Base-by-base conservation (phyloP, 2,888 invertebrate species). In the Erynnis tages region DNA sequence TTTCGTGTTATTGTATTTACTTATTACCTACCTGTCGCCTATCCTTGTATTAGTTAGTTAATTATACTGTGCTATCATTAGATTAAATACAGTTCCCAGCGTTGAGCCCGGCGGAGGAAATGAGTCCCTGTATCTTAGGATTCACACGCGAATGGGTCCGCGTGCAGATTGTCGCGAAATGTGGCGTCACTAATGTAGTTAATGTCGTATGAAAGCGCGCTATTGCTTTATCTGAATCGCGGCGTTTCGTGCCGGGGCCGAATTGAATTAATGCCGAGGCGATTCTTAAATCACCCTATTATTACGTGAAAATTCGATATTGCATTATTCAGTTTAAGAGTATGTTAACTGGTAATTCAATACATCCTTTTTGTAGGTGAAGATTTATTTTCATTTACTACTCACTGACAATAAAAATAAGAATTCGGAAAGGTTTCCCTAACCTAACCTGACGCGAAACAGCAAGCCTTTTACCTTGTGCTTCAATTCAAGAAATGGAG, bases 81-180 rank as follows among this genome's bases (percentile, higher is more conserved):
- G n/a, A 19, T 41, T 35, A 50, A 32, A 41, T 11, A 16, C 14
- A 21, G 17, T 32, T 14, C 13, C 43, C 27, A 21, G 41, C 34
- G 25, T 41, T 49, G 56, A 54, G 55, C 55, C 47, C 47, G 68
- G 65, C 55, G 62, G 69, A 78, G 86, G 87, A 87, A 87, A 88
- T 87, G 85, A 86, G 82, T 76, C 77, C 64, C 85, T 87, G 86
- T 89, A 89, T 89, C 89, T 88, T 79, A 88, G 88, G 89, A 89
- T 88, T 89, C 86, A 89, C 88, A 88, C 86, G 79, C 85, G 79
- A 83, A 63, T 79, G 86, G 73, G 68, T 76, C 65, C 66, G 67
- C 62, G 77, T 75, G 76, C 89, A 88, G 89, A 89, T 89, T 88
- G 88, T 85, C 76, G 76, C 79, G 84, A 86, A 87, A 89, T 87